Percentiles rank a stretch among this genome's conserved stretches.
phyloP scores from a whole-genome alignment of 2,797 vertebrate genomes.

The Potorous gilbertii region DNA sequence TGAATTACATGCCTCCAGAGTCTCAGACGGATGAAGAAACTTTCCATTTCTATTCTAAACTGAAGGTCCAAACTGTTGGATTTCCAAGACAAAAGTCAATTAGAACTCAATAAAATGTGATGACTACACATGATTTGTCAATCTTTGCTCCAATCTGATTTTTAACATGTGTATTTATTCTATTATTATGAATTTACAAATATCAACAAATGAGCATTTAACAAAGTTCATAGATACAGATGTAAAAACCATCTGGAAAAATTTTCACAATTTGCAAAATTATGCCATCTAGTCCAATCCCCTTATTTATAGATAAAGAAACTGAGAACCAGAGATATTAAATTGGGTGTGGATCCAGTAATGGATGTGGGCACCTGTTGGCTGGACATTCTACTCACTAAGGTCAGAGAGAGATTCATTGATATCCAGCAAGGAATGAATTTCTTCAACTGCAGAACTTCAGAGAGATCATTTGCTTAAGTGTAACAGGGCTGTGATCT shows the following conservation, averaged over 20 bases:
- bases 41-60: background rate
- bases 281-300: background rate
- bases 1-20: background rate
- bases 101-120: constrained; percentile 43
- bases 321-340: background rate
- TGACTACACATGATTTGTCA: background rate
- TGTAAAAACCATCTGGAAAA: too few species aligned
- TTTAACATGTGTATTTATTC: constrained; percentile 12
- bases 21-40: constrained; percentile 39
- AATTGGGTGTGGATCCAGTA: background rate
- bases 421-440: background rate
- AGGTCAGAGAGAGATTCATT: background rate
- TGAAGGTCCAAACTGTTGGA: background rate
- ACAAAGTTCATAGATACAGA: background rate
- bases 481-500: background rate
- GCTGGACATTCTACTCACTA: background rate
- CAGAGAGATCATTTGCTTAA: background rate
- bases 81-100: constrained; percentile 13
- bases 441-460: background rate
- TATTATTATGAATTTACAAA: constrained; percentile 36
- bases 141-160: constrained; percentile 12
- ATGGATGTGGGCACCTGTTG: background rate
- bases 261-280: too few species aligned
- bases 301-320: background rate
- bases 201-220: background rate